phyloP scores from a whole-genome alignment of 2,797 vertebrate species.

The Carcharodon carcharias region DNA sequence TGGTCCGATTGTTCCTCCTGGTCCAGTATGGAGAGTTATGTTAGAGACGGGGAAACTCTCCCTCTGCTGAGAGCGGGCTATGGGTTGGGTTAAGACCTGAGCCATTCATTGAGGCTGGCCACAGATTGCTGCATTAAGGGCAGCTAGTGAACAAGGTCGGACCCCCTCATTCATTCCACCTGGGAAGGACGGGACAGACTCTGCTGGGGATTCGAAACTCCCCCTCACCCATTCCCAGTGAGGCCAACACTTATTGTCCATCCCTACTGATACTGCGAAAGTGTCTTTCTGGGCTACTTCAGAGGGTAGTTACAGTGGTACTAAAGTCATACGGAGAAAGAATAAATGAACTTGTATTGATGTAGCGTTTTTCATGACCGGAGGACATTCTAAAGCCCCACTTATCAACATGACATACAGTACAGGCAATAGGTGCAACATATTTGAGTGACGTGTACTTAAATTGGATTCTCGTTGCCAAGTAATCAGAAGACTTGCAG shows the following conservation, averaged over 20 bases:
- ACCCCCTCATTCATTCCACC: not conserved
- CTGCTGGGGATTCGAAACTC: not conserved
- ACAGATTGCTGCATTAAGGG: no score
- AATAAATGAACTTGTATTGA: not conserved
- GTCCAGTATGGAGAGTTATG: not conserved
- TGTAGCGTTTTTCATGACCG: not conserved
- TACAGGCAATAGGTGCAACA: no score
- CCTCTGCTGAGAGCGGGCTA: no score
- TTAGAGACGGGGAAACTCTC: no score
- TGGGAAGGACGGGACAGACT: not conserved
- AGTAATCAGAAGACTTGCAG: no score
- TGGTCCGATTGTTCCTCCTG: not conserved
- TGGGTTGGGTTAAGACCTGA: no score
- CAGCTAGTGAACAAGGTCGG: not conserved
- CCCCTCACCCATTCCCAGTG: not conserved
- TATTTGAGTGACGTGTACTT: no score
- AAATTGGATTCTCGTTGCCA: no score
- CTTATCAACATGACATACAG: no score
- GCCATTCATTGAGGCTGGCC: no score
- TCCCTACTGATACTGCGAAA: not conserved
- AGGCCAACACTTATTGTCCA: not conserved
- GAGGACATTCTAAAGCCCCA: not conserved
- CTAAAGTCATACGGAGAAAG: not conserved
- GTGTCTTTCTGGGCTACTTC: not conserved
- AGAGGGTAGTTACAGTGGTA: not conserved